Evolutionary conservation across 2,888 invertebrate species (phyloP), one percentile per base, ranked within the genome.

Genomic region (Mellilla xanthometata): DNA sequence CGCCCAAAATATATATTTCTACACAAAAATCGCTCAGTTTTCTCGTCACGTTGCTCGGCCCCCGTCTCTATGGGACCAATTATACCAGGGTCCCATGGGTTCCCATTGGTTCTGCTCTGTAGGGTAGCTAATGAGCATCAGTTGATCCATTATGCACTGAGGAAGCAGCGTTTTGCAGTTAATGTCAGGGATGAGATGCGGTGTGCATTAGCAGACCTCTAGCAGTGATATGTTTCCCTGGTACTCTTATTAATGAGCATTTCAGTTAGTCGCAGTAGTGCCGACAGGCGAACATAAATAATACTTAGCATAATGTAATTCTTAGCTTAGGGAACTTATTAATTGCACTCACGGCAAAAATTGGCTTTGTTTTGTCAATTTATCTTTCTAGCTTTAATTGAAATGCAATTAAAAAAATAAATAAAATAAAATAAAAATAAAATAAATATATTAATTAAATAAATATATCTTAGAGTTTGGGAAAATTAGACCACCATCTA

Each of bases 31-130:
- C 11, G 9, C n/a, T 46, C 33, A 30, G 33, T 22, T 41, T 39
- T 39, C 41, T 24, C 32, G 47, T 48, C 41, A 42, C 47, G 47
- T 47, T 27, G 24, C 24, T 19, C 15, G 10, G 38, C 29, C 29
- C 29, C 40, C 44, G 56, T 52, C 62, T 57, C 62, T 55, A 59
- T 57, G 58, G 62, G 59, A 42, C 56, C 62, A 62, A 60, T 62
- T 62, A 62, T 51, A 26, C 35, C 10, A 1, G 9, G 31, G 29
- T 40, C 41, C 41, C 41, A 12, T 12, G 29, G 38, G 32, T 15
- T 5, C 28, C 38, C 38, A 29, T 38, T 29, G 33, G 47, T 48
- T 30, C 47, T 29, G 33, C 38, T 11, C 38, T 33, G 38, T 39
- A 43, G 26, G 43, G 31, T 27, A 44, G 32, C 41, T 53, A 53